Percentiles rank a stretch among this genome's conserved stretches.
phyloP scores from a whole-genome alignment of 2,797 vertebrate species.

The Crypturellus tataupa region DNA sequence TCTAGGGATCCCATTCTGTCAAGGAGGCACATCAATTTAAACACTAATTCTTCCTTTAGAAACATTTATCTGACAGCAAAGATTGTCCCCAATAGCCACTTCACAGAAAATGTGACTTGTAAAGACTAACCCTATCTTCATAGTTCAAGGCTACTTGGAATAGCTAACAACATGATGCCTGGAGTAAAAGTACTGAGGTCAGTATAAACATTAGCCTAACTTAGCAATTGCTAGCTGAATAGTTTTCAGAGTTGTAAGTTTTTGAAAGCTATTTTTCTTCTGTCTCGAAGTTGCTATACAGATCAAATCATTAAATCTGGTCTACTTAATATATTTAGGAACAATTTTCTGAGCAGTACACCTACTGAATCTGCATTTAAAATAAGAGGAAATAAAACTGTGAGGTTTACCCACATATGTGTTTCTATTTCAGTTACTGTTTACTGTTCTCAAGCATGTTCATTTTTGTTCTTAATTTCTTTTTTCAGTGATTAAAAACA shows the following conservation, averaged over 20 bases:
- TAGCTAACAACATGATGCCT: constrained; percentile 74
- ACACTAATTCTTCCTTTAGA: constrained; percentile 88
- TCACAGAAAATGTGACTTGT: constrained; percentile 86
- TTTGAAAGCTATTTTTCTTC: constrained; percentile 72
- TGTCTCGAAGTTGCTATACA: constrained; percentile 66
- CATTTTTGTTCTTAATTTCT: not conserved
- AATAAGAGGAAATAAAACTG: not conserved
- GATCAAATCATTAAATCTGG: constrained; percentile 63
- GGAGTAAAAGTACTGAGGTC: constrained; percentile 78
- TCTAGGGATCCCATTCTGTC: constrained; percentile 77
- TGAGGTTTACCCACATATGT: not conserved
- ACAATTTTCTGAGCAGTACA: not conserved
- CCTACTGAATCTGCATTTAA: not conserved
- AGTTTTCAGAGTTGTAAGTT: constrained; percentile 69
- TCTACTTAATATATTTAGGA: constrained; percentile 38
- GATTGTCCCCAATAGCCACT: constrained; percentile 83
- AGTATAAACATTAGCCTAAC: constrained; percentile 81
- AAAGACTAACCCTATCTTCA: constrained; percentile 86
- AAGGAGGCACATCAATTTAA: constrained; percentile 83
- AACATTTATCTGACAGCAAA: constrained; percentile 86
- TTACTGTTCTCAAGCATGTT: fast-evolving
- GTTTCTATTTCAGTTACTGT: not conserved
- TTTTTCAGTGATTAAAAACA: not conserved
- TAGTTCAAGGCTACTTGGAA: constrained; percentile 83
- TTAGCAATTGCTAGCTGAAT: constrained; percentile 76